These are phyloP conservation scores for Petrocephalus zakoni DNA, from an alignment of 2,113 vertebrate species.

Conservation along the genomic window DNA sequence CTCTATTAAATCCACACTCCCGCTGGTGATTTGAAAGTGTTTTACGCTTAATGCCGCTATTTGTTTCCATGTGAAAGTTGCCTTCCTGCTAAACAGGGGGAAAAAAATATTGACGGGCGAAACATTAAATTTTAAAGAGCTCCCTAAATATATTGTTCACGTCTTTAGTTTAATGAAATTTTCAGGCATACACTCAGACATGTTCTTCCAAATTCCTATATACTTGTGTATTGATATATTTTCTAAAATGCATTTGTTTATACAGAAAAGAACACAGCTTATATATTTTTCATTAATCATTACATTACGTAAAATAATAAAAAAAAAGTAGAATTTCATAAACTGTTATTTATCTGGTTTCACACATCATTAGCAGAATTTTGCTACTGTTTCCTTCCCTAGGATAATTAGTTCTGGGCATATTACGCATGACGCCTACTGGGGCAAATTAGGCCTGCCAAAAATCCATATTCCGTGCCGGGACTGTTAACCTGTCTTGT, in stretches of 20 bases:
- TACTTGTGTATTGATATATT: background rate
- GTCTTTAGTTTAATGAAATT: background rate
- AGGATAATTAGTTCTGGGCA: background rate
- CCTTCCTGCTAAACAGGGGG: background rate
- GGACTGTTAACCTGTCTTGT: constrained; percentile 4
- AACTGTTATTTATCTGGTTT: constrained; percentile 14
- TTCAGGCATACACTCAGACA: background rate
- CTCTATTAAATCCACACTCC: constrained; percentile 1
- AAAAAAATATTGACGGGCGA: background rate
- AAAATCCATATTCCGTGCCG: background rate
- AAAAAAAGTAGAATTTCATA: background rate
- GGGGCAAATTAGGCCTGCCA: constrained; percentile 6
- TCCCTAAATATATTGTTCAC: background rate
- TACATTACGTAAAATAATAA: background rate
- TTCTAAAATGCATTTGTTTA: background rate
- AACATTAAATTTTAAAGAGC: background rate
- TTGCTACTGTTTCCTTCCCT: background rate
- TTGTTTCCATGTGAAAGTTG: background rate
- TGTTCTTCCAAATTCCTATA: background rate
- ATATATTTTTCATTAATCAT: background rate
- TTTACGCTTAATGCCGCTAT: background rate
- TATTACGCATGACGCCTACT: background rate
- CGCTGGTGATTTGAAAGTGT: constrained; percentile 1
- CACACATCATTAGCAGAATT: background rate
- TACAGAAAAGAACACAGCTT: background rate